A percentile compares a stretch with the other conserved stretches of the same genome.
These are phyloP conservation scores for Enteromius argenteus DNA, from an alignment of 2,797 vertebrate genomes.

Conservation along the genomic window DNA sequence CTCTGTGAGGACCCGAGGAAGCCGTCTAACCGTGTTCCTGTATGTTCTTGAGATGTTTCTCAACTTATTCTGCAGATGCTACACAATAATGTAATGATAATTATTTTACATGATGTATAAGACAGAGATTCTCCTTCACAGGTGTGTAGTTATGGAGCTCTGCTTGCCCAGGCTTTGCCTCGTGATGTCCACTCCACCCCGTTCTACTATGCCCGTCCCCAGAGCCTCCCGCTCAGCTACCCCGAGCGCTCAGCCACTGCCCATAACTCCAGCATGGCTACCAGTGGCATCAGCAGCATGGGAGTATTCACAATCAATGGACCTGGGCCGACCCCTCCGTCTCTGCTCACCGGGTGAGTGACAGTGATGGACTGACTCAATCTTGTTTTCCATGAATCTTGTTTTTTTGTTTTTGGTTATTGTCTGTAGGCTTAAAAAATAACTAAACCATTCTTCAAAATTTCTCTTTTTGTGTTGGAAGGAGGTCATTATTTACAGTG, in stretches of 20 bases:
- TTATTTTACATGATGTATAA: background rate
- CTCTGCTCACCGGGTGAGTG: constrained; percentile 88
- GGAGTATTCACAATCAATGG: constrained; percentile 88
- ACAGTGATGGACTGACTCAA: background rate
- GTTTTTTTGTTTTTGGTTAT: too few relatives aligned
- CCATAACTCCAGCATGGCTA: constrained; percentile 86
- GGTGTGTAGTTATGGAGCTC: constrained; percentile 87
- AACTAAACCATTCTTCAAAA: background rate
- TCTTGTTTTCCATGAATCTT: background rate
- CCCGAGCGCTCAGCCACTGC: constrained; percentile 81
- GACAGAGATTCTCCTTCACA: constrained; percentile 61
- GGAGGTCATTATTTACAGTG: background rate
- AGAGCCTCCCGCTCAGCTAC: constrained; percentile 90
- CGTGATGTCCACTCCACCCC: constrained; percentile 95
- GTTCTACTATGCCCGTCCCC: constrained; percentile 93
- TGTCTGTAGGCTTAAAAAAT: background rate
- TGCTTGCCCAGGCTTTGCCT: constrained; percentile 93
- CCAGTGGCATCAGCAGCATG: constrained; percentile 94
- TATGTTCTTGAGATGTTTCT: constrained; percentile 1
- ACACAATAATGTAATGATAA: background rate
- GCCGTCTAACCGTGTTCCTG: constrained; percentile 85
- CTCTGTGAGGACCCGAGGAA: constrained; percentile 97
- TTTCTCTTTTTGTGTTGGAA: background rate
- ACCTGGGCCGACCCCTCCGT: constrained; percentile 85
- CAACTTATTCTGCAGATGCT: background rate